Conservation (phyloP, 2,113 vertebrate species). For the Cygnus buccinator region DNA sequence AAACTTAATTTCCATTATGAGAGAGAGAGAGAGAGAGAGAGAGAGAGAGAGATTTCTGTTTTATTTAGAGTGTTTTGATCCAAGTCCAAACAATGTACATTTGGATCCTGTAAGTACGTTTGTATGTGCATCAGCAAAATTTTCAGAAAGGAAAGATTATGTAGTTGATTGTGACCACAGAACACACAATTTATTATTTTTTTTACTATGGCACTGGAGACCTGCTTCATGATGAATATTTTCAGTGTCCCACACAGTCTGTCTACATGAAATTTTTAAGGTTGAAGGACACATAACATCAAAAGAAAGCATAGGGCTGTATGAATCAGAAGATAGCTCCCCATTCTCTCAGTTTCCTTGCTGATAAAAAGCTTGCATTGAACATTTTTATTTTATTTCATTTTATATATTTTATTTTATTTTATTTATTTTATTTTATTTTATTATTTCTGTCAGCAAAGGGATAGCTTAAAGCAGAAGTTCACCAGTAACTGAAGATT, state of each 20-base stretch:
- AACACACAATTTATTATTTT: neutral
- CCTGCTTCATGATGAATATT: neutral
- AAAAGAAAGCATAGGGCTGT: neutral
- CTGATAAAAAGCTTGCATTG: neutral
- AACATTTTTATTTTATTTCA: neutral
- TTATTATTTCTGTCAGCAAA: neutral
- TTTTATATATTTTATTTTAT: neutral
- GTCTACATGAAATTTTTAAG: neutral
- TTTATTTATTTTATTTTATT: too few species aligned
- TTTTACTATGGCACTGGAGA: neutral
- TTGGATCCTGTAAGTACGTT: neutral
- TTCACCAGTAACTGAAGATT: neutral
- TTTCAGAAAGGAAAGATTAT: neutral
- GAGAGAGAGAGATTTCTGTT: neutral
- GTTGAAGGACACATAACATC: accelerated
- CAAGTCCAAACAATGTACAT: neutral
- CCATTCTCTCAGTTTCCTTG: neutral
- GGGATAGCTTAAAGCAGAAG: neutral
- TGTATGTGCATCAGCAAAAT: neutral
- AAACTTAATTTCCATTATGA: neutral
- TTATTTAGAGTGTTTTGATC: neutral
- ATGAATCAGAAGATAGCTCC: neutral
- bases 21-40: neutral
- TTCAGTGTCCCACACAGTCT: neutral
- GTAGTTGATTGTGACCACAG: neutral